These are phyloP conservation scores for Barnardius zonarius DNA, from an alignment of 2,113 vertebrate genomes.

Conservation along the genomic window DNA sequence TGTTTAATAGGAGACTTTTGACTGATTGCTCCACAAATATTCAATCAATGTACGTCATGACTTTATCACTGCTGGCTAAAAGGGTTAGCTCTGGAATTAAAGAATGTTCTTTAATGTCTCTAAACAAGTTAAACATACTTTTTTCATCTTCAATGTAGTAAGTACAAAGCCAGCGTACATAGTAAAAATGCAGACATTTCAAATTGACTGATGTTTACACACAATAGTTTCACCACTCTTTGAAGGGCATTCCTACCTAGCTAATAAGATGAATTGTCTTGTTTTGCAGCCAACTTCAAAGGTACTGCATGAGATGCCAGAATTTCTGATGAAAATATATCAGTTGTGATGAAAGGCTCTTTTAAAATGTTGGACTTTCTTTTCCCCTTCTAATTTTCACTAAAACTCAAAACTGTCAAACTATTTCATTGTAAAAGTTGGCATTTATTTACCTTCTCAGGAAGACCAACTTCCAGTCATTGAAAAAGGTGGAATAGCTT, in stretches of 20 bases:
- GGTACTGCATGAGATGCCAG: not conserved
- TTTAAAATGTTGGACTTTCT: constrained; percentile 16
- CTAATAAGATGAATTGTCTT: not conserved
- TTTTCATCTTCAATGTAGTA: not conserved
- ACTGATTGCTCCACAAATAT: not conserved
- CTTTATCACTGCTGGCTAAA: not conserved
- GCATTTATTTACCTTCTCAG: constrained; percentile 19
- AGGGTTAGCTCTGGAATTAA: not conserved
- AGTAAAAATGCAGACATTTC: not conserved
- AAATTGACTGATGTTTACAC: not conserved
- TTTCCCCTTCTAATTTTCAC: constrained; percentile 44
- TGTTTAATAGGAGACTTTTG: not conserved
- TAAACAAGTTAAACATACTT: not conserved
- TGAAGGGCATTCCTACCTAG: not conserved
- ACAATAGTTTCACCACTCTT: not conserved
- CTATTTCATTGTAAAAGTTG: constrained; percentile 42
- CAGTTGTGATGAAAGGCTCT: constrained; percentile 38
- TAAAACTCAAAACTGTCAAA: constrained; percentile 29
- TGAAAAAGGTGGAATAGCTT: not conserved
- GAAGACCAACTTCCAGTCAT: not conserved
- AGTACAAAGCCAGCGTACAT: not conserved
- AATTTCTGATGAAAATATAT: constrained; percentile 40
- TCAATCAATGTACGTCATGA: not conserved
- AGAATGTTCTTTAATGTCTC: not conserved
- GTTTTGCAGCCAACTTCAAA: constrained; percentile 2